These are phyloP conservation scores for Hemicrepidius hirtus DNA, from an alignment of 2,888 invertebrate genomes.

Conservation along the genomic window DNA sequence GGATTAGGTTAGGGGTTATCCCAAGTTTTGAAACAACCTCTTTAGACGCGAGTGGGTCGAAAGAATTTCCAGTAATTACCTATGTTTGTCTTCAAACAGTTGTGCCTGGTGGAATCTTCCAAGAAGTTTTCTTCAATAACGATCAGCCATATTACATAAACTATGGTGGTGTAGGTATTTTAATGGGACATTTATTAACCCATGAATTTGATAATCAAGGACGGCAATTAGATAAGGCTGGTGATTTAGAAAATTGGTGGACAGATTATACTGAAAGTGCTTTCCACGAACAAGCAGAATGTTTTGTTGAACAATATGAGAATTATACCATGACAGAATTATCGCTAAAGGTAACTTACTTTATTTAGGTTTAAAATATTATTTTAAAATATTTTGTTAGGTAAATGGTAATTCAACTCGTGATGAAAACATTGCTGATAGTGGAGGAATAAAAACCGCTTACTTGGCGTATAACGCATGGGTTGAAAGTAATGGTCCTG, in stretches of 20 bases:
- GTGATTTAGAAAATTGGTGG: conserved; percentile 87
- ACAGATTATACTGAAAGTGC: background rate
- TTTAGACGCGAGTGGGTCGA: too few species aligned
- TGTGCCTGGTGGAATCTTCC: conserved; percentile 91
- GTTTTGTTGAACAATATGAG: conserved; percentile 93
- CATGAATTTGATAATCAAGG: conserved; percentile 76
- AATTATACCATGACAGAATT: conserved; percentile 88
- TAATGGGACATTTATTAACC: conserved; percentile 67
- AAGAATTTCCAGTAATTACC: too few species aligned
- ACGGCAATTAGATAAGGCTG: conserved; percentile 90
- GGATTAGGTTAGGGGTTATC: too few species aligned
- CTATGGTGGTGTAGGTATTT: conserved; percentile 66
- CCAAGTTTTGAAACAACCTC: too few species aligned
- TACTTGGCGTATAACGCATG: conserved; percentile 4
- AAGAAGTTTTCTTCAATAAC: conserved; percentile 89
- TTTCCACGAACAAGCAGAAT: conserved; percentile 78
- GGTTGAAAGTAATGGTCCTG: conserved; percentile 12
- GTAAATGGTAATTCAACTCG: background rate
- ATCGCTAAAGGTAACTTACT: conserved; percentile 76
- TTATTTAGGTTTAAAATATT: background rate
- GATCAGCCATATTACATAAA: conserved; percentile 68
- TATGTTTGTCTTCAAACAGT: too few species aligned
- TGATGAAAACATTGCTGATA: conserved; percentile 10
- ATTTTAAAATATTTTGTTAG: background rate
- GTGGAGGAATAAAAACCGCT: background rate